These are phyloP conservation scores for Melanotaenia parkinsoni DNA, from an alignment of 2,797 vertebrate species.

Conservation along the genomic window DNA sequence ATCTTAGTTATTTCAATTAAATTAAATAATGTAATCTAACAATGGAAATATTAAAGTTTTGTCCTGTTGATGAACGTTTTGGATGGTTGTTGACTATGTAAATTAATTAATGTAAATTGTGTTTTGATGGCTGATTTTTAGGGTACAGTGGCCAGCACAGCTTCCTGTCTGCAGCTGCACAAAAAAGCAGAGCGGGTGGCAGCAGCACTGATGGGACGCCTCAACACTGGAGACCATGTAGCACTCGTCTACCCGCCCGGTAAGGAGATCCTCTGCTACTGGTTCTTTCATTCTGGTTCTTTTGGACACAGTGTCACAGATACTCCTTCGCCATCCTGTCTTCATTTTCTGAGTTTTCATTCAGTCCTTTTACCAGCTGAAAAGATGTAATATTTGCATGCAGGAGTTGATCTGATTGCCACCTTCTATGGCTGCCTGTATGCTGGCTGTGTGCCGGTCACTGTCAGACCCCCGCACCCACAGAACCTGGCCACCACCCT, in stretches of 20 bases:
- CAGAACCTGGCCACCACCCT: conserved; percentile 95
- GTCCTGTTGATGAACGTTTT: not conserved
- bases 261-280: conserved; percentile 15
- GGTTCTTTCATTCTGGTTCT: not conserved
- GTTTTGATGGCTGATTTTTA: conserved; percentile 57
- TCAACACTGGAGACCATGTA: conserved; percentile 92
- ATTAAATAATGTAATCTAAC: not conserved
- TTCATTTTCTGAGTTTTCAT: not conserved
- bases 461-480: conserved; percentile 93
- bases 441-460: conserved; percentile 93
- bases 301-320: not conserved
- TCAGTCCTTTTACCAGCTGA: not conserved
- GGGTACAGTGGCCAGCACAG: conserved; percentile 91
- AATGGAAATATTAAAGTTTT: not conserved
- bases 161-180: conserved; percentile 93
- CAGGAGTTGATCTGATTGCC: conserved; percentile 95
- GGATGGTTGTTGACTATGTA: not conserved
- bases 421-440: conserved; percentile 97
- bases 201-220: conserved; percentile 86
- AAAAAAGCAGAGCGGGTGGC: conserved; percentile 93
- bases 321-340: not conserved
- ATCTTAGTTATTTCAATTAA: not conserved
- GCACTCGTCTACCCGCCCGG: conserved; percentile 94
- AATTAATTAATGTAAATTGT: conserved; percentile 5
- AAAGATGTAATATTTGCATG: not conserved